These are phyloP conservation scores for Teleiodes luculella DNA, from an alignment of 2,888 invertebrate genomes.

Conservation along the genomic window DNA sequence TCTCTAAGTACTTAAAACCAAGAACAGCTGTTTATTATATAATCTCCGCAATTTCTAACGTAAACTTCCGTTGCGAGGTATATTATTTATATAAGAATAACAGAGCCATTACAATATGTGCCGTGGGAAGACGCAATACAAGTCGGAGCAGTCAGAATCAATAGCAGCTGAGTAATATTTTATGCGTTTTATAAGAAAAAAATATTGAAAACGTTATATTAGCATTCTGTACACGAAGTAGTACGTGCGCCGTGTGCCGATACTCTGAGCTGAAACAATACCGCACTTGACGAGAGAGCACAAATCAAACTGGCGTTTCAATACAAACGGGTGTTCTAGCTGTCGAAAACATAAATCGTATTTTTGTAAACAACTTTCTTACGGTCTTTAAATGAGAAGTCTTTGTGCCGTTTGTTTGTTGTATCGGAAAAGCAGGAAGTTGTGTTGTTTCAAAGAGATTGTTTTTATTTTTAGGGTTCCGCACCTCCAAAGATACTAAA, in stretches of 20 bases:
- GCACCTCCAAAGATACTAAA: too few relatives aligned
- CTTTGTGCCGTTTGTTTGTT: neutral
- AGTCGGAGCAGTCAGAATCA: conserved; percentile 37
- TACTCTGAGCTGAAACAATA: conserved; percentile 59
- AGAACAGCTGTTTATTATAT: too few relatives aligned
- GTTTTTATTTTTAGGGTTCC: neutral
- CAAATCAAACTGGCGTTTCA: conserved; percentile 55
- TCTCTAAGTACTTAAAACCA: too few relatives aligned
- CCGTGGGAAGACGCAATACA: conserved; percentile 17
- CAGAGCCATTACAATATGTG: neutral
- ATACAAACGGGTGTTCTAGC: conserved; percentile 22
- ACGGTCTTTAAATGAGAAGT: neutral
- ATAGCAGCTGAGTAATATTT: conserved; percentile 41
- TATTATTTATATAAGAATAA: conserved; percentile 3
- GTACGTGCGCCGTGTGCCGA: conserved; percentile 62
- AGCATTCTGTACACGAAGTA: conserved; percentile 56
- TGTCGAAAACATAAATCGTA: conserved; percentile 22
- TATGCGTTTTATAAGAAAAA: conserved; percentile 54
- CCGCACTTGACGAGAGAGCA: conserved; percentile 61
- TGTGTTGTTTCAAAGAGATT: neutral
- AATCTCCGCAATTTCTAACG: too few relatives aligned
- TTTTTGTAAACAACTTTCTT: conserved; percentile 11
- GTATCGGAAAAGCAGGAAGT: neutral
- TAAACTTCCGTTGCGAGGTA: too few relatives aligned
- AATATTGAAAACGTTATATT: conserved; percentile 59